Base-by-base conservation (phyloP, 2,888 invertebrate species). In the Lobophora halterata region DNA sequence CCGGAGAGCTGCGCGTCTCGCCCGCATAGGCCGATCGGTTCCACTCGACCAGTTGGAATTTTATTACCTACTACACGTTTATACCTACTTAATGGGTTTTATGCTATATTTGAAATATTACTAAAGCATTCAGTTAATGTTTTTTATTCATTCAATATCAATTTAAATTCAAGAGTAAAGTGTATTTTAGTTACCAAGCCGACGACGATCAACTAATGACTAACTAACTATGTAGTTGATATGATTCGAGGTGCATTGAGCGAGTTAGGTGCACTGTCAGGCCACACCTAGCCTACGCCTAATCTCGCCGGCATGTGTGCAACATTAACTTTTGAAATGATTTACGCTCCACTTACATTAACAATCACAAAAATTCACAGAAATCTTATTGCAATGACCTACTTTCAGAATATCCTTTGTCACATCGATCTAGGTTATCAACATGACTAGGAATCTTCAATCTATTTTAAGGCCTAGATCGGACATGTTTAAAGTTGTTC, bases 1-100 rank as follows among this genome's bases (percentile, higher is more conserved):
- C 42, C 7, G 5, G 32, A 25, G 18, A 8, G 35, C 9, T 19
- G 14, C 5, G 23, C 16, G 23, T 61, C 50, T 50, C 49, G 68
- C 80, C 82, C 82, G 82, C 81, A 82, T 82, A 55, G 62, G 54
- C 52, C 52, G 44, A 54, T 45, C 65, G 52, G 65, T 63, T 54
- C 36, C 55, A 70, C 67, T 56, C 61, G 64, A 59, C 58, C 55
- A 57, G 46, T 58, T 58, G 58, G 62, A 64, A 65, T 77, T 76
- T 78, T 77, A 79, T 71, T 71, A 61, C n/a, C n/a, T n/a, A n/a
- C n/a, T n/a, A n/a, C n/a, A n/a, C n/a, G n/a, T n/a, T n/a, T n/a
- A n/a, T n/a, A n/a, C n/a, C n/a, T n/a, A n/a, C n/a, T n/a, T n/a
- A n/a, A n/a, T n/a, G n/a, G n/a, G n/a, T n/a, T n/a, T n/a, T n/a